Evolutionary conservation across 2,888 invertebrate genomes (phyloP), one percentile per base, ranked within the genome.

Genomic region (Oegoconia quadripuncta): DNA sequence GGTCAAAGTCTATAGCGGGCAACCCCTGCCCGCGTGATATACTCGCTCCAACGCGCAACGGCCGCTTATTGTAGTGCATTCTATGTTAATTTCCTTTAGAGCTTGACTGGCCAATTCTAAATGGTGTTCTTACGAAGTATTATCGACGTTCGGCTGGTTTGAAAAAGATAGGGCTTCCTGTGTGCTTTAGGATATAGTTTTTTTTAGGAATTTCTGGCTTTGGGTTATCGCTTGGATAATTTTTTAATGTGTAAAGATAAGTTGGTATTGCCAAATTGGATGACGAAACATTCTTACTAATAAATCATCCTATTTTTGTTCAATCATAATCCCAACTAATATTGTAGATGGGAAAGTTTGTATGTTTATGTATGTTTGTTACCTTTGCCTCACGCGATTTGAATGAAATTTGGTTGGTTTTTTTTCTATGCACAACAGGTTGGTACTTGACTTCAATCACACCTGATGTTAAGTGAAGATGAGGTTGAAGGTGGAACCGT

Each of bases 1-100:
- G 64, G 49, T 41, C 61, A 57, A 62, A 62, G 64, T 62, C 59
- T 54, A 14, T 34, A 23, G 34, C 16, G 11, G 29, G 29, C 37
- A 37, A 15, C 23, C 37, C 13, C 22, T 14, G 11, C 12, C 7
- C 18, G 23, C 41, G 39, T 39, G 39, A 37, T 36, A 26, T 36
- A 33, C 1, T 25, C 15, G 6, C 6, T 4, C 34, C 34, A 32
- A n/a, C n/a, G 27, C 8, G 37, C 39, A 37, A 15, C 16, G 33
- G 23, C 15, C 15, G 11, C 15, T 33, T 9, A 3, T 6, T 23
- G 5, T 15, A 14, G 11, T n/a, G n/a, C n/a, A n/a, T n/a, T n/a
- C n/a, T n/a, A n/a, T n/a, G n/a, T 3, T 2, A 11, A 30, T 3
- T 30, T 30, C 18, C 18, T 30, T 6, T 11, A 5, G 18, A 30